Percentiles rank a stretch among this genome's conserved stretches.
Evolutionary conservation across 1,140 invertebrate genomes (phyloP).

Genomic region (Diplogasteroides magnus): DNA sequence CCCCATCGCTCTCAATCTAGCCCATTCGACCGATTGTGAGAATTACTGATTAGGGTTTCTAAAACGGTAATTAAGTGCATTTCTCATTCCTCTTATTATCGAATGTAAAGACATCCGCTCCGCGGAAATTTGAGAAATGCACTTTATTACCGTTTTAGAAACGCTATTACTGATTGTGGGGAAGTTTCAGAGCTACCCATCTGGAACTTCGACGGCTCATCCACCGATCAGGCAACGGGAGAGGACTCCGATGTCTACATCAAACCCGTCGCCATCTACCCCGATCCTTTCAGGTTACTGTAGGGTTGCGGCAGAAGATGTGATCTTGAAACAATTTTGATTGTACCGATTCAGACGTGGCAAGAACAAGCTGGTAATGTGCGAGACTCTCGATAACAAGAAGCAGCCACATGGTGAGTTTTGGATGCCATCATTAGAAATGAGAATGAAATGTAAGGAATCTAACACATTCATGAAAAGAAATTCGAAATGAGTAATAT

Average conservation of each 20-base stretch:
- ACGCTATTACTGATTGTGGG: no score
- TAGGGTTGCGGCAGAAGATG: no score
- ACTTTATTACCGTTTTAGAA: no score
- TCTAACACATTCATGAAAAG: no score
- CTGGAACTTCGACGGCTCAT: constrained; percentile 4
- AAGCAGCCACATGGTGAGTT: not conserved
- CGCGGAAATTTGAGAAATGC: not conserved
- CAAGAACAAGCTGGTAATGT: no score
- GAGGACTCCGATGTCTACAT: constrained; percentile 2
- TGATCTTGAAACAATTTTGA: no score
- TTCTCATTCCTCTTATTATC: not conserved
- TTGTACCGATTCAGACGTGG: not conserved
- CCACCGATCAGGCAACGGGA: not conserved
- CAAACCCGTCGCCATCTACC: not conserved
- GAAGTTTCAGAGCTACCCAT: not conserved
- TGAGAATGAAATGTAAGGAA: no score
- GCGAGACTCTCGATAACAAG: constrained; percentile 1
- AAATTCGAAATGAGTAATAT: no score
- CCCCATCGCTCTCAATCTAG: no score
- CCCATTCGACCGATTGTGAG: no score
- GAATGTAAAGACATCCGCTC: not conserved
- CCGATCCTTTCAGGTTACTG: not conserved
- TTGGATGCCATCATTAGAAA: not conserved
- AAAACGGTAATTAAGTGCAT: not conserved
- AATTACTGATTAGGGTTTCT: not conserved